A percentile compares a stretch with the other conserved stretches of the same genome.
Evolutionary conservation across 1,140 invertebrate genomes (phyloP).

Genomic region (Scaptomyza graminum): DNA sequence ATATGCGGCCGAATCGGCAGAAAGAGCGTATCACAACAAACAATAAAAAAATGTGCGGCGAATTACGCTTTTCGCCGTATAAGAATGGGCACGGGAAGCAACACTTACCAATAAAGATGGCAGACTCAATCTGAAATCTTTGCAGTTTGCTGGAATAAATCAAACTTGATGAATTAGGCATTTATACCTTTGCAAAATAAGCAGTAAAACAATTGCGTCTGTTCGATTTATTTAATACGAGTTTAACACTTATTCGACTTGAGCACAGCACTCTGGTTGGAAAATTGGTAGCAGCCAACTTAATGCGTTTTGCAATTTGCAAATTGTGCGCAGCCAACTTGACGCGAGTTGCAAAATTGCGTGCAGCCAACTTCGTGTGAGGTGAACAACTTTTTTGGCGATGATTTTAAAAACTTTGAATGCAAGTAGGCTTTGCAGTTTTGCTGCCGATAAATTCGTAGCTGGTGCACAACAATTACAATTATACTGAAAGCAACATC

Average conservation of each 20-base stretch:
- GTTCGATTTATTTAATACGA: not conserved
- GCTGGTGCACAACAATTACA: slow-evolving; percentile 5
- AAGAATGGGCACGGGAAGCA: slow-evolving; percentile 2
- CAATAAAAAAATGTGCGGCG: slow-evolving; percentile 7
- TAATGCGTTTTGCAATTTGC: slow-evolving; percentile 8
- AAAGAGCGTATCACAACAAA: slow-evolving; percentile 45
- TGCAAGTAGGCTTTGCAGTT: not conserved
- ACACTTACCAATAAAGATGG: slow-evolving; percentile 31
- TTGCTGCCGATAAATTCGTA: slow-evolving; percentile 5
- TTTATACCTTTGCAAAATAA: slow-evolving; percentile 11
- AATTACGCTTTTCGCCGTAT: slow-evolving; percentile 1
- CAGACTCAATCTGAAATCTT: slow-evolving; percentile 17
- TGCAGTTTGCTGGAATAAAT: not conserved
- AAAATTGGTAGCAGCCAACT: slow-evolving; percentile 27
- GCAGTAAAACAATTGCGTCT: not conserved
- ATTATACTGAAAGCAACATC: slow-evolving; percentile 3
- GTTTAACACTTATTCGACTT: not conserved
- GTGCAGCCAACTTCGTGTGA: slow-evolving; percentile 16
- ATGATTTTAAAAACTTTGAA: not conserved
- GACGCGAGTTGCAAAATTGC: not conserved
- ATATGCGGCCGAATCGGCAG: slow-evolving; percentile 4
- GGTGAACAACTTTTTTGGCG: slow-evolving; percentile 2
- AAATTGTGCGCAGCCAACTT: slow-evolving; percentile 24
- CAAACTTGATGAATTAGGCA: slow-evolving; percentile 10
- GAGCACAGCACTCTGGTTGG: slow-evolving; percentile 4